Percentiles rank a stretch among this genome's conserved stretches.
These are phyloP conservation scores for Sinelater perroti DNA, from an alignment of 2,888 invertebrate species.

Conservation along the genomic window DNA sequence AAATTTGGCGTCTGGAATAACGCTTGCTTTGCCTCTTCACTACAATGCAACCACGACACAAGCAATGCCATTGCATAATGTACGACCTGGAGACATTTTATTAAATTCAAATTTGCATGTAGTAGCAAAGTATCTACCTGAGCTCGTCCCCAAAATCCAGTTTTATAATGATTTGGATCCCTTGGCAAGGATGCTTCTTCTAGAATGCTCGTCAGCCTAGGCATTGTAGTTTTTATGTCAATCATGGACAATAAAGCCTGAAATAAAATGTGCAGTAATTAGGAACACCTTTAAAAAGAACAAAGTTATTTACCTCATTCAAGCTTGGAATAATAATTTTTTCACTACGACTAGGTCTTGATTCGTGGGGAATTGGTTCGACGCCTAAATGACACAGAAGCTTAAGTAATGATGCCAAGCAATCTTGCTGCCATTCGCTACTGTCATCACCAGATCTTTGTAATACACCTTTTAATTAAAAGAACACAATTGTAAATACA, in stretches of 20 bases:
- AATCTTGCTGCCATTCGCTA: constrained; percentile 95
- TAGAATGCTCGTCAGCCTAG: constrained; percentile 84
- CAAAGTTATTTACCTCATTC: constrained; percentile 66
- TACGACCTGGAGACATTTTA: constrained; percentile 68
- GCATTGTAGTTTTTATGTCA: constrained; percentile 83
- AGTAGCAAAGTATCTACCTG: constrained; percentile 69
- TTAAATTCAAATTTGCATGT: neutral
- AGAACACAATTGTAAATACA: neutral
- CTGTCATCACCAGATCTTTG: constrained; percentile 79
- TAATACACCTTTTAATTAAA: constrained; percentile 65
- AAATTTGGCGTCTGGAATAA: constrained; percentile 80
- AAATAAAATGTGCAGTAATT: constrained; percentile 41
- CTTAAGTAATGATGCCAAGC: constrained; percentile 85
- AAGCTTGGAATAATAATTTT: constrained; percentile 75
- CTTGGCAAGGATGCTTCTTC: constrained; percentile 85
- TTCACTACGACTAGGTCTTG: constrained; percentile 62
- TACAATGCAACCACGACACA: constrained; percentile 92
- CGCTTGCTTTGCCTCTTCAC: constrained; percentile 77
- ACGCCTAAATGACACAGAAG: constrained; percentile 88
- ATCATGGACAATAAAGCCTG: constrained; percentile 82
- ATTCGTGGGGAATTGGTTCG: constrained; percentile 61
- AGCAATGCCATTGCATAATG: constrained; percentile 92
- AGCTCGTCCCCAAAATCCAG: constrained; percentile 91
- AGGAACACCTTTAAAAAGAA: neutral
- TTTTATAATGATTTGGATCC: constrained; percentile 86